Conservation (phyloP, 2,888 invertebrate species). For the Scrobipalpa atriplicella region DNA sequence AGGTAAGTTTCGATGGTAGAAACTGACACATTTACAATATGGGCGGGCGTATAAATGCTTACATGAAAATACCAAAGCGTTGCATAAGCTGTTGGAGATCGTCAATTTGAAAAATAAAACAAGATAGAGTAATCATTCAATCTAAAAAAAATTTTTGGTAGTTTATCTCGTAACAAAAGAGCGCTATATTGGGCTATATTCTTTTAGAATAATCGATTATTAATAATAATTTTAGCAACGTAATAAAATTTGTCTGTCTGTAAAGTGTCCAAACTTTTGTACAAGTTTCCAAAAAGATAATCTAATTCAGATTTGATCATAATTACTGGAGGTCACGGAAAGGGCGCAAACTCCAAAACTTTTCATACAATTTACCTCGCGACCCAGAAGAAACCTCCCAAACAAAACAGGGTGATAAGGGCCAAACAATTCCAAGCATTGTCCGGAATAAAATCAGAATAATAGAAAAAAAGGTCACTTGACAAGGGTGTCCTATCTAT, state of each 20-base stretch:
- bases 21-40: neutral
- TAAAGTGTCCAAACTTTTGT: too few species aligned
- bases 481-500: conserved; percentile 52
- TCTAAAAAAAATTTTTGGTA: neutral
- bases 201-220: too few species aligned
- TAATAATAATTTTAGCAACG: too few species aligned
- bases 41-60: neutral
- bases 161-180: neutral
- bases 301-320: neutral
- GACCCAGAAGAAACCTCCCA: conserved; percentile 29
- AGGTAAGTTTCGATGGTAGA: conserved; percentile 51
- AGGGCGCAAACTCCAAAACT: conserved; percentile 7
- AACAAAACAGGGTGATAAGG: conserved; percentile 20
- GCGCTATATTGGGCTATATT: too few species aligned
- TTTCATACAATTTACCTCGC: conserved; percentile 22
- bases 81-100: too few species aligned
- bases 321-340: neutral
- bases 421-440: conserved; percentile 32
- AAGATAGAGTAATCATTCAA: neutral
- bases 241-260: too few species aligned
- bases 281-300: neutral
- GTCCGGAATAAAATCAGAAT: conserved; percentile 39
- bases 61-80: neutral
- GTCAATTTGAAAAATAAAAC: too few species aligned
- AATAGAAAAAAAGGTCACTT: conserved; percentile 45